Conservation (phyloP, 2,113 vertebrate genomes). For the Calidris pugnax region DNA sequence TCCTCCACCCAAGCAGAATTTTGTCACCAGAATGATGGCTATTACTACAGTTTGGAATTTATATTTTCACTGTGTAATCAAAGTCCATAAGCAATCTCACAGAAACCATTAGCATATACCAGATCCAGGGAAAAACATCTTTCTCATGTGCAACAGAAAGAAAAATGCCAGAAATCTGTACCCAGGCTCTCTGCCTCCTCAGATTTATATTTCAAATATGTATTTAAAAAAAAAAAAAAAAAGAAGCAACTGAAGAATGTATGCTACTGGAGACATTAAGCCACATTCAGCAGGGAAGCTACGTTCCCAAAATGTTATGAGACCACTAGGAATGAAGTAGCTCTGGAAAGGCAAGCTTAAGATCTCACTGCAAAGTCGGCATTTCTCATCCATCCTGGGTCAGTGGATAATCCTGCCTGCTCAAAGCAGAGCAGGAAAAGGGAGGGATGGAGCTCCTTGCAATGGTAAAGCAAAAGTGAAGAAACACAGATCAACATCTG, state of each 20-base stretch:
- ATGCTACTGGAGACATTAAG: not conserved
- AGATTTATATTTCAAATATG: not conserved
- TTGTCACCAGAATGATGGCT: slow-evolving; percentile 37
- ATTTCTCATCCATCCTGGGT: rapidly evolving
- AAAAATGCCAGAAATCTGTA: not conserved
- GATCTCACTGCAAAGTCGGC: rapidly evolving
- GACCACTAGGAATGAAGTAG: not conserved
- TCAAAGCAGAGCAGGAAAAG: not conserved
- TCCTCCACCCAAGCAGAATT: not conserved
- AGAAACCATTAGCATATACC: slow-evolving; percentile 1
- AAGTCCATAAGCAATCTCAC: slow-evolving; percentile 47
- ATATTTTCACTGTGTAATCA: slow-evolving; percentile 57
- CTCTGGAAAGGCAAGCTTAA: not conserved
- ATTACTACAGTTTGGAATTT: slow-evolving; percentile 40
- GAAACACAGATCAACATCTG: not conserved
- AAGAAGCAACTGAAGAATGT: not conserved
- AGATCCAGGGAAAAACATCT: not conserved
- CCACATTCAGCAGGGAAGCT: not conserved
- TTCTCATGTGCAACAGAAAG: not conserved
- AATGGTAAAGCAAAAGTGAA: not conserved
- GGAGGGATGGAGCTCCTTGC: not conserved
- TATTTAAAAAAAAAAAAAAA: not conserved
- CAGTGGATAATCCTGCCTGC: not conserved
- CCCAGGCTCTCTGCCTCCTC: not conserved
- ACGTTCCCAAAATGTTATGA: not conserved